phyloP scores from a whole-genome alignment of 2,797 vertebrate genomes.

The Halcyon smyrnensis region DNA sequence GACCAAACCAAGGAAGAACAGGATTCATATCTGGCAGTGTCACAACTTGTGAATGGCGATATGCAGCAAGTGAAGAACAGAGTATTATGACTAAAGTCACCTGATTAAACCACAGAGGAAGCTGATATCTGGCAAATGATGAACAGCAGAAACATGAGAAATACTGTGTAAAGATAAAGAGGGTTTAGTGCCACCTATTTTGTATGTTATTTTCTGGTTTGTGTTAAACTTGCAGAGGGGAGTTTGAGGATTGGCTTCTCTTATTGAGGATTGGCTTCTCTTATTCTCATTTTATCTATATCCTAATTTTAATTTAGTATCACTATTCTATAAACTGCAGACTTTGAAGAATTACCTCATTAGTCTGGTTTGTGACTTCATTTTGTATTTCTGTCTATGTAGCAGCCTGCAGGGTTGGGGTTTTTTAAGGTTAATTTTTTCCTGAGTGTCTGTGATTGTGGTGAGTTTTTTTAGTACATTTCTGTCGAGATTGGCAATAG shows the following conservation, averaged over 20 bases:
- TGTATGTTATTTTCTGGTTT: neutral
- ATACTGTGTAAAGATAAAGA: neutral
- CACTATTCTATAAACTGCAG: neutral
- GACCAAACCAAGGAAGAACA: neutral
- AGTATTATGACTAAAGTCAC: neutral
- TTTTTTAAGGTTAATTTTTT: neutral
- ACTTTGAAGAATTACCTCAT: slow-evolving; percentile 6
- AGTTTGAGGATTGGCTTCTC: neutral
- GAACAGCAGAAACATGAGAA: neutral
- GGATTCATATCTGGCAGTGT: neutral
- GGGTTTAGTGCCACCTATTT: neutral
- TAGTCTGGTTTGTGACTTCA: neutral
- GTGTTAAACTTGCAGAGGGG: neutral
- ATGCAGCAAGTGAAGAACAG: neutral
- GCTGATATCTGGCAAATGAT: fast-evolving
- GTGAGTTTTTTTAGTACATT: neutral
- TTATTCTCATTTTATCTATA: neutral
- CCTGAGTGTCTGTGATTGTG: neutral
- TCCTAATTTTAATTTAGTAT: neutral
- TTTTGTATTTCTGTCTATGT: neutral
- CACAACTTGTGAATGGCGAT: neutral
- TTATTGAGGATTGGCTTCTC: neutral
- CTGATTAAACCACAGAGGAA: neutral
- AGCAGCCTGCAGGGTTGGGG: neutral
- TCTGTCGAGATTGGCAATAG: neutral